These are phyloP conservation scores for Apodemus speciosus DNA, from an alignment of 2,113 vertebrate genomes.

Conservation along the genomic window DNA sequence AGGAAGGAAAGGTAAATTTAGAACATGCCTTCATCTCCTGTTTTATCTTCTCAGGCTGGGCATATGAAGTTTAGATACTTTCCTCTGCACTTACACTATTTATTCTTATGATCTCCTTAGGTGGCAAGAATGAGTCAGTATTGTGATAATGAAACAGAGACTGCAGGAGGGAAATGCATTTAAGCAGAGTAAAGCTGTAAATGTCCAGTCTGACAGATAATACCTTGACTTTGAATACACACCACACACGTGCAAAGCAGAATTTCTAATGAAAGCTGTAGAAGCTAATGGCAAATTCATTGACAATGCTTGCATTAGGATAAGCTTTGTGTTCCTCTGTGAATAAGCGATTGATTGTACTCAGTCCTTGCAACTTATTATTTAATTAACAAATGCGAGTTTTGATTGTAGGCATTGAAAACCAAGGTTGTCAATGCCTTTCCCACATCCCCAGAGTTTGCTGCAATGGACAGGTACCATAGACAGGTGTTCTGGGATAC, in stretches of 20 bases:
- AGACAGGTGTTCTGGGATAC: neutral
- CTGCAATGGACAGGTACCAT: neutral
- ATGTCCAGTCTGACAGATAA: neutral
- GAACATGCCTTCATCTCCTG: slow-evolving; percentile 26
- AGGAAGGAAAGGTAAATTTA: slow-evolving; percentile 55
- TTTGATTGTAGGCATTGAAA: neutral
- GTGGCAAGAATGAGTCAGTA: slow-evolving; percentile 64
- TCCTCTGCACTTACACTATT: neutral
- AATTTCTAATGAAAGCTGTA: neutral
- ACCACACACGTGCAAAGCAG: neutral
- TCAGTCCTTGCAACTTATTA: neutral
- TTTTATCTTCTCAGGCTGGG: slow-evolving; percentile 39
- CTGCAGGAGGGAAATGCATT: slow-evolving; percentile 13
- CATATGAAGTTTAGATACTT: slow-evolving; percentile 58
- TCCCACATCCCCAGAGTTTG: neutral
- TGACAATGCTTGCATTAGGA: neutral
- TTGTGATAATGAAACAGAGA: slow-evolving; percentile 52
- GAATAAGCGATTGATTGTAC: neutral
- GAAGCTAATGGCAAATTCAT: slow-evolving; percentile 19
- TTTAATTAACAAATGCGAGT: slow-evolving; percentile 2
- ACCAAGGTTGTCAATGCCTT: neutral
- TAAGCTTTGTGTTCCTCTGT: neutral
- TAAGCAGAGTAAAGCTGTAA: slow-evolving; percentile 49
- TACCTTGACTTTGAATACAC: slow-evolving; percentile 22
- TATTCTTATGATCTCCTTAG: slow-evolving; percentile 57